phyloP scores from a whole-genome alignment of 2,113 vertebrate species.

The Narcine bancroftii region DNA sequence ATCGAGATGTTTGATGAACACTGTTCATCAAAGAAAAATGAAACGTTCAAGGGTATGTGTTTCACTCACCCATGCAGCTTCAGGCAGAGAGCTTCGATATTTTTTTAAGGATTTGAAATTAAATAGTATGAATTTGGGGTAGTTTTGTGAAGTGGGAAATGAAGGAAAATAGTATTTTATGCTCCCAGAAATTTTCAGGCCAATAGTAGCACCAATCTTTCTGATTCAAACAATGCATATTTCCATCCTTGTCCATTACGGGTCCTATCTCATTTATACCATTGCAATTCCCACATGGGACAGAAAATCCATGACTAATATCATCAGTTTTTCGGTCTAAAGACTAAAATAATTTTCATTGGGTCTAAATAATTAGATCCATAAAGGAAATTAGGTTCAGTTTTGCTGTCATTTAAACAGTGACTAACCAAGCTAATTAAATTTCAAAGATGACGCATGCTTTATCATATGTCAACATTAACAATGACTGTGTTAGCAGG shows the following conservation, averaged over 20 bases:
- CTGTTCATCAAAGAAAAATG: no score
- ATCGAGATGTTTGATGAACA: no score
- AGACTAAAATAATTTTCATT: not conserved
- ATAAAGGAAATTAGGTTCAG: not conserved
- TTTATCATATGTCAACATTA: not conserved
- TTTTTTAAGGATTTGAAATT: no score
- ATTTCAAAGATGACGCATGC: not conserved
- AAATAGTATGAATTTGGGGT: not conserved
- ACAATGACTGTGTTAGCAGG: not conserved
- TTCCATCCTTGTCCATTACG: not conserved
- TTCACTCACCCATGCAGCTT: no score
- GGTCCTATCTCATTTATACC: not conserved
- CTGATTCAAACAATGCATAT: not conserved
- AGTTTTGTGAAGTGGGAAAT: not conserved
- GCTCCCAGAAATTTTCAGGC: not conserved
- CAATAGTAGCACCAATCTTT: not conserved
- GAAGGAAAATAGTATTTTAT: not conserved
- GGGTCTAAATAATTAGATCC: not conserved
- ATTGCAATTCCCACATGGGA: not conserved
- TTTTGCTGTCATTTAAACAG: not conserved
- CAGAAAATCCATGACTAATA: not conserved
- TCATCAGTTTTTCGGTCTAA: not conserved
- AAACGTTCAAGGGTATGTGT: no score
- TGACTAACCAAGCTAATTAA: not conserved
- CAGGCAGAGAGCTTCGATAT: no score